Percentiles rank a stretch among this genome's conserved stretches.
Evolutionary conservation across 2,888 invertebrate species (phyloP).

Genomic region (Diarsia rubi): DNA sequence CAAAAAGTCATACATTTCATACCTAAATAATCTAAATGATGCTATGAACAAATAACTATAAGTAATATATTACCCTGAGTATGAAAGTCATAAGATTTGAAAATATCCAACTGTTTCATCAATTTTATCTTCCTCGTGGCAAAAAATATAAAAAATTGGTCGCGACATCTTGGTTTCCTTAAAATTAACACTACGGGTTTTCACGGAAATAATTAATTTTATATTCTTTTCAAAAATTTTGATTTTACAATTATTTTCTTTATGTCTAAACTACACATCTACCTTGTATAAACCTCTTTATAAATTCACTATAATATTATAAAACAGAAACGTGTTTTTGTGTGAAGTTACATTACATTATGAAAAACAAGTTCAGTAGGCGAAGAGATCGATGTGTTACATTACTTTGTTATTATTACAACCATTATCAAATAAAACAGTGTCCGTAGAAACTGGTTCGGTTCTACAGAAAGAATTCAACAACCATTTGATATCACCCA

Average conservation of each 20-base stretch:
- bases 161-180: slow-evolving; percentile 80
- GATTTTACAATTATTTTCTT: slow-evolving; percentile 74
- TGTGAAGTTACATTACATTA: slow-evolving; percentile 63
- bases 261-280: slow-evolving; percentile 88
- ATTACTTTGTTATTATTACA: slow-evolving; percentile 37
- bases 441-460: slow-evolving; percentile 42
- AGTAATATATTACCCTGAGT: slow-evolving; percentile 88
- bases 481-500: slow-evolving; percentile 89
- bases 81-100: slow-evolving; percentile 89
- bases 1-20: slow-evolving; percentile 83
- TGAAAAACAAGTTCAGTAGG: slow-evolving; percentile 56
- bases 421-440: slow-evolving; percentile 39
- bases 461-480: slow-evolving; percentile 60
- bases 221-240: slow-evolving; percentile 81
- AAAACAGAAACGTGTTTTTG: slow-evolving; percentile 67
- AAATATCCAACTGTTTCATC: slow-evolving; percentile 70
- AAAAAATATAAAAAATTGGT: slow-evolving; percentile 87
- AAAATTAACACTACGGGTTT: slow-evolving; percentile 84
- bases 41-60: slow-evolving; percentile 78
- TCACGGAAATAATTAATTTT: slow-evolving; percentile 74
- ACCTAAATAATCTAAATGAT: slow-evolving; percentile 79
- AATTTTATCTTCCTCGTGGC: slow-evolving; percentile 76
- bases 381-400: slow-evolving; percentile 66
- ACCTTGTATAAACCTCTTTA: slow-evolving; percentile 91
- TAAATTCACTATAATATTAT: slow-evolving; percentile 84